A percentile compares a stretch with the other conserved stretches of the same genome.
phyloP scores from a whole-genome alignment of 2,888 invertebrate species.

The Andrena marginata region DNA sequence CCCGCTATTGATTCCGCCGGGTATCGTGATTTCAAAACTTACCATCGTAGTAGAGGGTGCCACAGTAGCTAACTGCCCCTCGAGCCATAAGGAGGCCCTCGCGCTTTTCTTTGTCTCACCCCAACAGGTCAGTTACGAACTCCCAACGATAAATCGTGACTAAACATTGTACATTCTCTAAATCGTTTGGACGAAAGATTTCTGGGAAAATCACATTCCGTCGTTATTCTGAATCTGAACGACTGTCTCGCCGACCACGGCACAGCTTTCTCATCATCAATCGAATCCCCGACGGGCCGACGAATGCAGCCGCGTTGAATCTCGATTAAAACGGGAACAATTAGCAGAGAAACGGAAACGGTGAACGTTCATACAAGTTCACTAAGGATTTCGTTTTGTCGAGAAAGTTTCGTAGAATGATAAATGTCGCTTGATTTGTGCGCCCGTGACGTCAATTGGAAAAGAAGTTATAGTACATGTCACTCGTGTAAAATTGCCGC shows the following conservation, averaged over 20 bases:
- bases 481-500: constrained; percentile 51
- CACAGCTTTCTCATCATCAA: neutral
- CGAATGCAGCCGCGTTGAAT: neutral
- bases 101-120: constrained; percentile 76
- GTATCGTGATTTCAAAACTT: constrained; percentile 80
- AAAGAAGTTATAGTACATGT: constrained; percentile 52
- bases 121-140: constrained; percentile 81
- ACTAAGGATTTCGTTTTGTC: neutral
- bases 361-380: neutral
- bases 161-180: neutral
- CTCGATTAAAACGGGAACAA: neutral
- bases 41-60: constrained; percentile 81
- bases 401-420: neutral
- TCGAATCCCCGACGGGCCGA: neutral
- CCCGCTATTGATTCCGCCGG: constrained; percentile 81
- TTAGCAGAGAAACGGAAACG: neutral
- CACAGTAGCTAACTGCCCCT: constrained; percentile 82
- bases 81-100: constrained; percentile 80
- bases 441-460: constrained; percentile 58
- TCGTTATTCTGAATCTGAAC: neutral
- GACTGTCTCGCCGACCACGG: neutral
- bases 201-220: neutral
- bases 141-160: constrained; percentile 44
- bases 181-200: neutral
- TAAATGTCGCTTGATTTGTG: constrained; percentile 19